A percentile compares a stretch with the other conserved stretches of the same genome.
phyloP scores from a whole-genome alignment of 2,113 vertebrate species.

The Ariopsis seemanni region DNA sequence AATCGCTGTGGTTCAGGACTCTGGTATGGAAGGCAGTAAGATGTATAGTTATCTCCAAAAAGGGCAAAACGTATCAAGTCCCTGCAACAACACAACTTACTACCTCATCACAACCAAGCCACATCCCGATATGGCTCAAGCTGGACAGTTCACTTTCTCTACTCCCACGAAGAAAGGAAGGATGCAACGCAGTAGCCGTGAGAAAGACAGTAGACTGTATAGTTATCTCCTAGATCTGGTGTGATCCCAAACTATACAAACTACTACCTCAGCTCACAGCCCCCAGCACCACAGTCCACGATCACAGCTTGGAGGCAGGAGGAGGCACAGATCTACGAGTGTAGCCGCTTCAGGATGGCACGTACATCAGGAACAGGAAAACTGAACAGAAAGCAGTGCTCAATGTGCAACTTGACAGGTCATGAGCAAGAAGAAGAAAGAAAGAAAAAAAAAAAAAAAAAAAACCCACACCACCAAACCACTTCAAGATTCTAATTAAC shows the following conservation, averaged over 20 bases:
- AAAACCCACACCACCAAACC: too few relatives aligned
- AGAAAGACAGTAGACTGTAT: conserved; percentile 98
- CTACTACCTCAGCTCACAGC: conserved; percentile 94
- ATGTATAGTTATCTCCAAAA: conserved; percentile 84
- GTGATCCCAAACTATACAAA: conserved; percentile 98
- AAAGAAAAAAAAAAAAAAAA: too few relatives aligned
- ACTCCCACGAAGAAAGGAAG: background rate
- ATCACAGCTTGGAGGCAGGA: background rate
- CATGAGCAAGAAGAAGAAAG: background rate
- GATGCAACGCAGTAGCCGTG: conserved; percentile 66
- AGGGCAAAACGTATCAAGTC: conserved; percentile 69
- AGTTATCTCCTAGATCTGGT: conserved; percentile 97
- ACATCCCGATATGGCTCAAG: background rate
- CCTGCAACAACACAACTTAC: conserved; percentile 88
- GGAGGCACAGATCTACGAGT: background rate
- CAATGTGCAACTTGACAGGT: background rate
- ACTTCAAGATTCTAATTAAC: background rate
- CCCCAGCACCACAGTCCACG: conserved; percentile 63
- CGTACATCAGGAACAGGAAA: background rate
- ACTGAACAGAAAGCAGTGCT: background rate
- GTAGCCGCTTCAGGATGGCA: background rate
- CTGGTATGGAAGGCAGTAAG: conserved; percentile 81
- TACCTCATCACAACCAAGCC: conserved; percentile 75
- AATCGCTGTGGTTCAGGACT: conserved; percentile 28
- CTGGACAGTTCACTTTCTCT: background rate